Percentiles rank a stretch among this genome's conserved stretches.
These are phyloP conservation scores for Eurypyga helias DNA, from an alignment of 2,113 vertebrate genomes.

Conservation along the genomic window DNA sequence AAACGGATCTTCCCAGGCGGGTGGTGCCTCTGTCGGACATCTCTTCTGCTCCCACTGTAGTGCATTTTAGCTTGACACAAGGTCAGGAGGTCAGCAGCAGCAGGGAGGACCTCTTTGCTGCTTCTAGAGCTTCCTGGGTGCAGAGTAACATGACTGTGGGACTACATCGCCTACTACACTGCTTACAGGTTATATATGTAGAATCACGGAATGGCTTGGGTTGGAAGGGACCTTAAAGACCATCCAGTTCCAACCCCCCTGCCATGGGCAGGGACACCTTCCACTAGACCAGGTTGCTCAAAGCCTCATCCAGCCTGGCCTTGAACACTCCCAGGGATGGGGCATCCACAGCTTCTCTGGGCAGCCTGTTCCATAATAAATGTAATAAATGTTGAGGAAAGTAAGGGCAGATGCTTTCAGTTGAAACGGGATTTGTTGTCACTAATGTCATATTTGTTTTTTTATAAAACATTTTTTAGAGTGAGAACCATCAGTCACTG, in stretches of 20 bases:
- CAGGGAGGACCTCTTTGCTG: not conserved
- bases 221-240: too few relatives aligned
- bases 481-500: not conserved
- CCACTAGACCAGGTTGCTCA: too few relatives aligned
- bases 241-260: too few relatives aligned
- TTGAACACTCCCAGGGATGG: too few relatives aligned
- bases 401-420: not conserved
- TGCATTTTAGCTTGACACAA: not conserved
- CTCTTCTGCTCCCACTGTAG: not conserved
- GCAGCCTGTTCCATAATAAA: too few relatives aligned
- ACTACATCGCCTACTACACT: not conserved
- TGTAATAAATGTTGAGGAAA: not conserved
- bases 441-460: not conserved
- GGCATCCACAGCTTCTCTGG: too few relatives aligned
- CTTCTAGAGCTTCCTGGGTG: not conserved
- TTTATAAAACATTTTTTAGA: not conserved
- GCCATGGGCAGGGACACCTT: too few relatives aligned
- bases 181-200: not conserved
- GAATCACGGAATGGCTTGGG: too few relatives aligned
- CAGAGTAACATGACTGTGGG: not conserved
- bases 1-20: not conserved
- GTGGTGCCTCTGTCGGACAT: rapidly evolving
- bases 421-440: not conserved
- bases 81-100: not conserved
- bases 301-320: too few relatives aligned